phyloP scores from a whole-genome alignment of 2,797 vertebrate genomes.

The Poecile montanus region DNA sequence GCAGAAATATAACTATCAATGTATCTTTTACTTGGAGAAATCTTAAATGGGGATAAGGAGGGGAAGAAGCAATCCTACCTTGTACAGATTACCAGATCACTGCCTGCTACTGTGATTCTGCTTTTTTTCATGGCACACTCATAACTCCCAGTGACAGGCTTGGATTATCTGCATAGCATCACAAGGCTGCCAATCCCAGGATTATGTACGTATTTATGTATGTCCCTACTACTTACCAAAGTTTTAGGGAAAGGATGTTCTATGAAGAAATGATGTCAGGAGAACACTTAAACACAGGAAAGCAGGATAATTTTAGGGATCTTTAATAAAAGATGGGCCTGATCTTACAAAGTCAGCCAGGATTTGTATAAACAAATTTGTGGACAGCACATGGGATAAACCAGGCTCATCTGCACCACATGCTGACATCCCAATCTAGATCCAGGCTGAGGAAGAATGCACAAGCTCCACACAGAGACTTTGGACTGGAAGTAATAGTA shows the following conservation, averaged over 20 bases:
- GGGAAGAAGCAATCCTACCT: neutral
- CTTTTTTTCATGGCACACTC: neutral
- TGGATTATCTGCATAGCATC: neutral
- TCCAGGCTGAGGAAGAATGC: neutral
- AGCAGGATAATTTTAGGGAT: neutral
- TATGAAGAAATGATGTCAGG: neutral
- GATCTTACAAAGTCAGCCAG: neutral
- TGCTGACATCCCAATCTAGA: neutral
- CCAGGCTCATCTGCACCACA: rapidly evolving
- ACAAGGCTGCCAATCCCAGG: neutral
- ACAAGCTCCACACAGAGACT: neutral
- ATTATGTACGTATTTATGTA: neutral
- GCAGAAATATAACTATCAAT: neutral
- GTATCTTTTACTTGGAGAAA: neutral
- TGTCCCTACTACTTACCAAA: neutral
- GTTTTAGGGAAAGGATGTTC: neutral
- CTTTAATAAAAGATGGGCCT: neutral
- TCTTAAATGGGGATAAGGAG: neutral
- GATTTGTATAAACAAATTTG: neutral
- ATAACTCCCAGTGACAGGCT: neutral
- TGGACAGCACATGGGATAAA: neutral
- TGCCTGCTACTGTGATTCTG: neutral
- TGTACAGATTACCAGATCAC: neutral
- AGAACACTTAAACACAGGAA: neutral
- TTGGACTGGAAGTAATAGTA: neutral